Conservation (phyloP, 1,140 invertebrate genomes). For the Monomorium pharaonis region DNA sequence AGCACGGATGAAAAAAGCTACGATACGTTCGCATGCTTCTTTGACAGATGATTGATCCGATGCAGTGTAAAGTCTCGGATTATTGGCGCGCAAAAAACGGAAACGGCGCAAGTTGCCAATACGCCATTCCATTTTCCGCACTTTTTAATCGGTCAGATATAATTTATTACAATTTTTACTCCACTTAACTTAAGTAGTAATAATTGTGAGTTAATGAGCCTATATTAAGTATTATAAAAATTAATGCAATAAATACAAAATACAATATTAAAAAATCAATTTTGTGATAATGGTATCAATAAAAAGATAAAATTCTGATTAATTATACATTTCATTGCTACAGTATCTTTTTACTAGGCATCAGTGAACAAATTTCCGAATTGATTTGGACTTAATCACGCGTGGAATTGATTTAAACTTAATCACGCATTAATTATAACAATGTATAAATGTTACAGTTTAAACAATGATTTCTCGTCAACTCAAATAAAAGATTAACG, state of each 20-base stretch:
- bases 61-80: slow-evolving; percentile 31
- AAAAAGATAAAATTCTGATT: background rate
- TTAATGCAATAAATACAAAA: background rate
- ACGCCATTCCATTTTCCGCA: background rate
- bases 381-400: slow-evolving; percentile 13
- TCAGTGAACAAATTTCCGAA: background rate
- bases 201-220: background rate
- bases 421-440: slow-evolving; percentile 18
- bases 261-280: background rate
- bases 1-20: slow-evolving; percentile 34
- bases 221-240: background rate
- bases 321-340: background rate
- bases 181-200: background rate
- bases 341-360: background rate
- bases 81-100: slow-evolving; percentile 26
- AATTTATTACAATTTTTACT: background rate
- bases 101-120: slow-evolving; percentile 13
- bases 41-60: slow-evolving; percentile 49
- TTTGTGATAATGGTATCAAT: background rate
- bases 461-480: slow-evolving; percentile 29
- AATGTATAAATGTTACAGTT: background rate
- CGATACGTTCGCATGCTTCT: slow-evolving; percentile 44
- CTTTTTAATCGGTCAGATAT: background rate
- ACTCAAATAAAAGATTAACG: slow-evolving; percentile 41
- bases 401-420: slow-evolving; percentile 15